A percentile compares a stretch with the other conserved stretches of the same genome.
Conservation (phyloP, 2,113 vertebrate genomes). For the Mixornis gularis region DNA sequence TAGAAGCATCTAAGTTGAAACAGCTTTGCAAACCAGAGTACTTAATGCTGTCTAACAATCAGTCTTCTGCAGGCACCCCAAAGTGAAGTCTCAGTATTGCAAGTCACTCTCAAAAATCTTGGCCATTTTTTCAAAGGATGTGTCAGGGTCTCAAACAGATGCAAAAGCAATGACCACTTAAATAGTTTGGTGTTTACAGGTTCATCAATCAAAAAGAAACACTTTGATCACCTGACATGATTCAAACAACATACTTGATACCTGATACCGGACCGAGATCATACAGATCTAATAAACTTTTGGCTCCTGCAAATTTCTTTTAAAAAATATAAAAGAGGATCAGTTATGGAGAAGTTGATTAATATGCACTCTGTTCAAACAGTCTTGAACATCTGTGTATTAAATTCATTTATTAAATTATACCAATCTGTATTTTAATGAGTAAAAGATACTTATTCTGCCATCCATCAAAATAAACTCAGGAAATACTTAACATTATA, state of each 20-base stretch:
- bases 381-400: conserved; percentile 83
- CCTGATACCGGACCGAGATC: conserved; percentile 66
- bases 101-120: conserved; percentile 35
- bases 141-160: conserved; percentile 32
- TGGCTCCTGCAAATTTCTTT: conserved; percentile 78
- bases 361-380: conserved; percentile 78
- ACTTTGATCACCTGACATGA: conserved; percentile 67
- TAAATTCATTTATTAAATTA: conserved; percentile 88
- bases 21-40: background rate
- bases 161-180: conserved; percentile 41
- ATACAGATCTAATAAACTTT: conserved; percentile 83
- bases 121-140: conserved; percentile 54
- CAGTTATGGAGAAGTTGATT: conserved; percentile 81
- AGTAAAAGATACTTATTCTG: conserved; percentile 84
- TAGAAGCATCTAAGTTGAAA: conserved; percentile 32
- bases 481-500: conserved; percentile 89
- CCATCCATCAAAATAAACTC: conserved; percentile 88
- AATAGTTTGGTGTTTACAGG: conserved; percentile 67
- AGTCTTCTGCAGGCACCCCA: background rate
- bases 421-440: conserved; percentile 87
- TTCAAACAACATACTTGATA: conserved; percentile 60
- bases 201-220: conserved; percentile 71
- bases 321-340: conserved; percentile 77
- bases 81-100: background rate
- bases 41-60: conserved; percentile 4